Conservation (phyloP, 23 tunicate species). For the Ascidia mentula region DNA sequence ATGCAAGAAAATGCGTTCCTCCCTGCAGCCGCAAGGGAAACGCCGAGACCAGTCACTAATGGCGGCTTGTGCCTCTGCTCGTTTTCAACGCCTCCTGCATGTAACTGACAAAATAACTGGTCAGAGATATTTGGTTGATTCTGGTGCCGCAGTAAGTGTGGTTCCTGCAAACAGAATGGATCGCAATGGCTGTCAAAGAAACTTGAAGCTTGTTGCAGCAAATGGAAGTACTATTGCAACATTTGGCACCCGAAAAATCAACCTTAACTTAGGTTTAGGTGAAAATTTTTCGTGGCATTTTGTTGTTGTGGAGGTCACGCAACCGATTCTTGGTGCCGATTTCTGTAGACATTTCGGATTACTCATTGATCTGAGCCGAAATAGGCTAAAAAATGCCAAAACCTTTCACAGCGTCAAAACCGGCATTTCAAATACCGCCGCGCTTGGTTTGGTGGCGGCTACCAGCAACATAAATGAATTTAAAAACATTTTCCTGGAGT, state of each 20-base stretch:
- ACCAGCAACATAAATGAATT: not conserved
- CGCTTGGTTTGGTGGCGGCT: not conserved
- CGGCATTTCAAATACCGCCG: not conserved
- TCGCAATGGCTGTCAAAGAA: not conserved
- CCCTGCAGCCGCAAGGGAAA: constrained; percentile 11
- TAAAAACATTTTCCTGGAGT: not conserved
- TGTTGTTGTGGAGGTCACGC: not conserved
- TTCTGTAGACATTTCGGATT: constrained; percentile 1
- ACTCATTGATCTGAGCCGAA: not conserved
- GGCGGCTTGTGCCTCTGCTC: constrained; percentile 3
- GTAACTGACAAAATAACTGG: not conserved
- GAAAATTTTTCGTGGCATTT: constrained; percentile 7
- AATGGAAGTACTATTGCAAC: constrained; percentile 21
- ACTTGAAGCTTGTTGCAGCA: constrained; percentile 4
- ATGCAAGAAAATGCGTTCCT: constrained; percentile 4
- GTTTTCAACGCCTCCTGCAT: constrained; percentile 1
- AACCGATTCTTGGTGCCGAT: constrained; percentile 14
- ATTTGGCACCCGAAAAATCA: constrained; percentile 20
- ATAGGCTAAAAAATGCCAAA: not conserved
- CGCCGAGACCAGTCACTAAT: constrained; percentile 3
- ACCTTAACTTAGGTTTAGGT: not conserved
- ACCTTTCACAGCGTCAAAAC: not conserved
- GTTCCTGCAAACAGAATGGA: not conserved
- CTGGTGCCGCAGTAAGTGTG: constrained; percentile 4
- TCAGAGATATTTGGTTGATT: not conserved